Base-by-base conservation (phyloP, 2,888 invertebrate species). In the Synergus umbraculus region DNA sequence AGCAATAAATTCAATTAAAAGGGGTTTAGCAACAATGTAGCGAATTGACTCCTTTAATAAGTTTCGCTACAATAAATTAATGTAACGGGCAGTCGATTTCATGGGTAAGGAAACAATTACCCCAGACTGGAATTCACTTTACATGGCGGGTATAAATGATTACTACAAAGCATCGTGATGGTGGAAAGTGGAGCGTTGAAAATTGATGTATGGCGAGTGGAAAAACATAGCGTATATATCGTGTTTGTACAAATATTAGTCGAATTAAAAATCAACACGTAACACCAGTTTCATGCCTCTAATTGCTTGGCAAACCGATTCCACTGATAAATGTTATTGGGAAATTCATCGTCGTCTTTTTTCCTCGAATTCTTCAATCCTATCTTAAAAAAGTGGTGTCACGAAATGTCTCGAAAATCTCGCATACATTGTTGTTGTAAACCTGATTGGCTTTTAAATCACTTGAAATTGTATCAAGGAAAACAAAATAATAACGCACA, bases 261-360 rank as follows among this genome's bases (percentile, higher is more conserved):
- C 10, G n/a, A 29, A 69, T 69, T 69, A 54, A 69, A 69, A 69
- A 49, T 12, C 22, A 15, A 15, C 49, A 29, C 37, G 69, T 49
- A 69, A 69, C 49, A 69, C 49, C 29, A 29, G 69, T 69, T 69
- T 69, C 67, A 49, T 69, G 69, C 29, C 69, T 69, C 13, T 69
- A 69, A 69, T 69, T 69, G 69, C 46, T 7, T 15, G 15, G 49
- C 37, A n/a, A 69, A 54, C 69, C 46, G 69, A 29, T 54, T 69
- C 69, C 29, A 15, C 69, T 37, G 49, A 54, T 54, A 49, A 54
- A 29, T 29, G 37, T 69, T 69, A 69, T 69, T 69, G 69, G 49
- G 37, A 69, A 69, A 69, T 22, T n/a, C 4, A 15, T 13, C 13
- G 15, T 22, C 13, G 7, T 37, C 12, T 49, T 54, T 49, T 54